Percentiles rank a stretch among this genome's conserved stretches.
phyloP scores from a whole-genome alignment of 2,113 vertebrate species.

The Charina bottae region DNA sequence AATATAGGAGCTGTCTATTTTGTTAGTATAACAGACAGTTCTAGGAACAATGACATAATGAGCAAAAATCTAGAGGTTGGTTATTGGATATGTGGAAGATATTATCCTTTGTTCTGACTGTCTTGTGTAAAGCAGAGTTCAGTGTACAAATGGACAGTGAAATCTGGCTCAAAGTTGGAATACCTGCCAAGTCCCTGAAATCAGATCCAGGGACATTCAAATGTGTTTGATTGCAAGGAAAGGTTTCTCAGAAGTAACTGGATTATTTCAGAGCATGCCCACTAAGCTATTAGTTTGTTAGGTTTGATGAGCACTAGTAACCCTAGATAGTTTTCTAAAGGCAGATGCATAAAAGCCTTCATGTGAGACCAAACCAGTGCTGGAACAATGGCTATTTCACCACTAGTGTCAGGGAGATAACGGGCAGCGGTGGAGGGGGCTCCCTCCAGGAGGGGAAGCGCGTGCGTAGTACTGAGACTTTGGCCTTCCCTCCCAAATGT shows the following conservation, averaged over 20 bases:
- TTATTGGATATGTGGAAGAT: not conserved
- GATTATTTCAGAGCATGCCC: not conserved
- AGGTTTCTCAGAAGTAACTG: not conserved
- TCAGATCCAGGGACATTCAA: not conserved
- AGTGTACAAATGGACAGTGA: not conserved
- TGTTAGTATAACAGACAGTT: constrained; percentile 25
- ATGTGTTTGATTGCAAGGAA: not conserved
- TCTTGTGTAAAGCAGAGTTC: not conserved
- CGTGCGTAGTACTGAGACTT: no score
- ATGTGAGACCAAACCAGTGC: not conserved
- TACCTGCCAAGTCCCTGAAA: not conserved
- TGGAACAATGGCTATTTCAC: not conserved
- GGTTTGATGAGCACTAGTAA: not conserved
- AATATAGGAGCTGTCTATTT: constrained; percentile 19
- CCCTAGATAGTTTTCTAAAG: not conserved
- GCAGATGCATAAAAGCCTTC: not conserved
- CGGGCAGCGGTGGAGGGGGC: no score
- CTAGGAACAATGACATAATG: constrained; percentile 44
- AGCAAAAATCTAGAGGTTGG: constrained; percentile 28
- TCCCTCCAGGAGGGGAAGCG: no score
- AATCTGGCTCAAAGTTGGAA: not conserved
- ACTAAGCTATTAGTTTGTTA: not conserved
- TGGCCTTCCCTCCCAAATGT: no score
- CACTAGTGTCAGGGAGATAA: no score
- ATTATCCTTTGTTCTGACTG: not conserved